phyloP scores from a whole-genome alignment of 2,113 vertebrate species.

The Astur gentilis region DNA sequence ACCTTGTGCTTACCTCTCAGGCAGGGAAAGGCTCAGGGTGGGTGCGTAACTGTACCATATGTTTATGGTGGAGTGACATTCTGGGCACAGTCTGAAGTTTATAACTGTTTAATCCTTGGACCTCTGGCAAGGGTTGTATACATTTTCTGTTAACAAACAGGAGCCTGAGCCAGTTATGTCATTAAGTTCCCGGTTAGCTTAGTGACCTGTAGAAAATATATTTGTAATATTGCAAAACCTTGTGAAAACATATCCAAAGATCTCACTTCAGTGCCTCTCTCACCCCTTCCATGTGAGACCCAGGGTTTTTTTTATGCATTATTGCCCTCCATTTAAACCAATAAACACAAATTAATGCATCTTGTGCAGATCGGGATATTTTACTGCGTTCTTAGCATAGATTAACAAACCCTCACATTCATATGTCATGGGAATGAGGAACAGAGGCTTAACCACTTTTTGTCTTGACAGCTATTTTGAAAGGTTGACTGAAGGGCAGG shows the following conservation, averaged over 20 bases:
- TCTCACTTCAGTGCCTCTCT: not conserved
- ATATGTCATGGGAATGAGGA: not conserved
- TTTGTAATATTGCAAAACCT: not conserved
- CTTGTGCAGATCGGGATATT: not conserved
- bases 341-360: not conserved
- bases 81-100: constrained; percentile 24
- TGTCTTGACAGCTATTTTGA: constrained; percentile 57
- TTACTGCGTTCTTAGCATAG: not conserved
- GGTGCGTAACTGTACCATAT: not conserved
- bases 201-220: not conserved
- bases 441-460: constrained; percentile 27
- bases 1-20: not conserved
- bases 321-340: not conserved
- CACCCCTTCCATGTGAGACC: not conserved
- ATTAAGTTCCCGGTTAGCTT: not conserved
- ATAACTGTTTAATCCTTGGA: not conserved
- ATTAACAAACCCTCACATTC: constrained; percentile 28
- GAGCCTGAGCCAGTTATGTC: not conserved
- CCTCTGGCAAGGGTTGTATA: not conserved
- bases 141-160: constrained; percentile 42
- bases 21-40: not conserved
- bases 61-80: not conserved
- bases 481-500: constrained; percentile 46
- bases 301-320: not conserved
- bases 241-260: not conserved